phyloP scores from a whole-genome alignment of 2,888 invertebrate genomes.

The Podabrus alpinus region DNA sequence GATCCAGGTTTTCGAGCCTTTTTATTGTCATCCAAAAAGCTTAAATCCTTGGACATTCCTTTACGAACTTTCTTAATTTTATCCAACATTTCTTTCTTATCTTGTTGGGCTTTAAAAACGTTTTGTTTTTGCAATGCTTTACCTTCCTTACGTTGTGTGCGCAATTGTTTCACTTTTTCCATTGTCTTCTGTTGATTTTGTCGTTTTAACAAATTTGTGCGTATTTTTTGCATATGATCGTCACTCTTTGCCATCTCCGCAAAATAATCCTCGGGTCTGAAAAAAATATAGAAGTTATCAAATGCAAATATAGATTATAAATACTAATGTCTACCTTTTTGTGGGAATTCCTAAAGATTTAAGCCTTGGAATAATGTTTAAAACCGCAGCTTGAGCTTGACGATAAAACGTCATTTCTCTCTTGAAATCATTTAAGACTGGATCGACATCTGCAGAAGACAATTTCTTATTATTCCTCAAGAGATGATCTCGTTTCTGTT shows the following conservation, averaged over 20 bases:
- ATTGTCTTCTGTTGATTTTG: slow-evolving; percentile 84
- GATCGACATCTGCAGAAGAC: slow-evolving; percentile 70
- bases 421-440: slow-evolving; percentile 88
- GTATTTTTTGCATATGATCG: slow-evolving; percentile 95
- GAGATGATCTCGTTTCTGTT: slow-evolving; percentile 68
- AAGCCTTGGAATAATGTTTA: slow-evolving; percentile 78
- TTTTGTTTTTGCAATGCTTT: slow-evolving; percentile 85
- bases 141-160: slow-evolving; percentile 90
- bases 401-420: slow-evolving; percentile 86
- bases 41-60: slow-evolving; percentile 77
- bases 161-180: slow-evolving; percentile 86
- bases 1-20: slow-evolving; percentile 6
- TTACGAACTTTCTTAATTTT: slow-evolving; percentile 92
- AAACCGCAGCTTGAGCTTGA: slow-evolving; percentile 85
- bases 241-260: slow-evolving; percentile 99
- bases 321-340: slow-evolving; percentile 58
- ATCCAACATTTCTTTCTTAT: slow-evolving; percentile 89
- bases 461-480: slow-evolving; percentile 73
- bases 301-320: neutral
- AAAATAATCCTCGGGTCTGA: slow-evolving; percentile 92
- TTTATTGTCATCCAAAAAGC: slow-evolving; percentile 67
- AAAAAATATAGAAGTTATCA: slow-evolving; percentile 15
- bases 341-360: slow-evolving; percentile 77
- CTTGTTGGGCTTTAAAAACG: slow-evolving; percentile 81
- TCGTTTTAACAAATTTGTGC: slow-evolving; percentile 80